Percentiles rank a stretch among this genome's conserved stretches.
Conservation (phyloP, 2,113 vertebrate genomes). For the Heterochromis multidens region DNA sequence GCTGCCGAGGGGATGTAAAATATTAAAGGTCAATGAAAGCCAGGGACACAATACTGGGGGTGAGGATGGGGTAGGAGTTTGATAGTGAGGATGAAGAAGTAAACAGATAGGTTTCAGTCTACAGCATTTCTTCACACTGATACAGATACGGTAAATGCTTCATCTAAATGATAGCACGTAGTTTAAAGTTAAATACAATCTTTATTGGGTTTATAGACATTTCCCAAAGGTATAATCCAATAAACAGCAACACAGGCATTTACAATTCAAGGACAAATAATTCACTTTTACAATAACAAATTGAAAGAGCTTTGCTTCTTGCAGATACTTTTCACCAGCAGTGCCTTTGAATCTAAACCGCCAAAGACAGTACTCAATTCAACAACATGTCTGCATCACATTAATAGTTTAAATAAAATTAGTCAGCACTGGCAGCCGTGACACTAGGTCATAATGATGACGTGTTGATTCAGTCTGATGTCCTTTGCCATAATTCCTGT, state of each 20-base stretch:
- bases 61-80: not conserved
- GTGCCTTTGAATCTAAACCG: constrained; percentile 1
- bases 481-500: not conserved
- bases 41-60: not conserved
- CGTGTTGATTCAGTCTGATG: constrained; percentile 43
- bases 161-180: not conserved
- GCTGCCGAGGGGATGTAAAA: constrained; percentile 2
- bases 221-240: constrained; percentile 66
- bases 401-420: not conserved
- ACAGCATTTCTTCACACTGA: not conserved
- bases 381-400: constrained; percentile 1
- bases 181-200: constrained; percentile 66
- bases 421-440: not conserved
- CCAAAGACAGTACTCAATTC: constrained; percentile 25
- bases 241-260: constrained; percentile 74
- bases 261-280: constrained; percentile 71
- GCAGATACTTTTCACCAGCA: constrained; percentile 26
- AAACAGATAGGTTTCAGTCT: constrained; percentile 7
- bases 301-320: constrained; percentile 35
- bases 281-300: constrained; percentile 69
- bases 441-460: not conserved
- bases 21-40: constrained; percentile 43
- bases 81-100: not conserved
- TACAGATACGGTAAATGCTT: not conserved
- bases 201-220: constrained; percentile 72